A percentile compares a stretch with the other conserved stretches of the same genome.
Conservation (phyloP, 2,797 vertebrate species). For the Erethizon dorsatum region DNA sequence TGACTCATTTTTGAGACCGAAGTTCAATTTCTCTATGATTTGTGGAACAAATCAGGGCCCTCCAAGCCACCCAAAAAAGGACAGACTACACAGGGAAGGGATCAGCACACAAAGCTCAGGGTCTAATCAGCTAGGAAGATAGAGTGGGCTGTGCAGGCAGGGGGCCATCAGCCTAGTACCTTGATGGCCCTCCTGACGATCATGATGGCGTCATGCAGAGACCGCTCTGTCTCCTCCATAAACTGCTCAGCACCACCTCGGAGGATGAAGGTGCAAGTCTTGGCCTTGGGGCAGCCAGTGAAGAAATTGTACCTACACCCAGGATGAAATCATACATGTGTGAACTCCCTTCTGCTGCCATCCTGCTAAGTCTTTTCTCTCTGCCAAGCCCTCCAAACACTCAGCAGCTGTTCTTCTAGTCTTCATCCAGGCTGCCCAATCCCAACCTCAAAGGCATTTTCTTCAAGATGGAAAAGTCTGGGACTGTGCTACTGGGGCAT, state of each 20-base stretch:
- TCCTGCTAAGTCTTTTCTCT: not conserved
- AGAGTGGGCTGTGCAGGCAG: not conserved
- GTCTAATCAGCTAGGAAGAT: not conserved
- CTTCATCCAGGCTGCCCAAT: not conserved
- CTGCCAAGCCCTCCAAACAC: not conserved
- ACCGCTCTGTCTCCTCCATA: conserved; percentile 98
- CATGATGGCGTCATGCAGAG: conserved; percentile 99
- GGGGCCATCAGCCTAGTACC: conserved; percentile 86
- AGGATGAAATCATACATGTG: not conserved
- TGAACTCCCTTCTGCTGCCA: not conserved
- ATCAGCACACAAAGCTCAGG: conserved; percentile 19
- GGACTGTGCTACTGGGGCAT: not conserved
- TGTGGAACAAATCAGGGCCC: not conserved
- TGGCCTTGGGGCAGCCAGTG: conserved; percentile 97
- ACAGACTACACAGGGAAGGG: not conserved
- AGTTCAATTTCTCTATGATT: not conserved
- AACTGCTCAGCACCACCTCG: conserved; percentile 98
- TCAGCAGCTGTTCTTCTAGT: not conserved
- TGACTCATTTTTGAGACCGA: not conserved
- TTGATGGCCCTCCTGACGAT: conserved; percentile 98
- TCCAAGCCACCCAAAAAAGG: not conserved
- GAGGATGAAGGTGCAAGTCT: conserved; percentile 98
- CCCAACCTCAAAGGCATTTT: not conserved
- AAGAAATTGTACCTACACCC: conserved; percentile 96
- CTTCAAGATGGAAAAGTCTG: not conserved